Base-by-base conservation (phyloP, 2,888 invertebrate species). In the Metacarcinus magister region DNA sequence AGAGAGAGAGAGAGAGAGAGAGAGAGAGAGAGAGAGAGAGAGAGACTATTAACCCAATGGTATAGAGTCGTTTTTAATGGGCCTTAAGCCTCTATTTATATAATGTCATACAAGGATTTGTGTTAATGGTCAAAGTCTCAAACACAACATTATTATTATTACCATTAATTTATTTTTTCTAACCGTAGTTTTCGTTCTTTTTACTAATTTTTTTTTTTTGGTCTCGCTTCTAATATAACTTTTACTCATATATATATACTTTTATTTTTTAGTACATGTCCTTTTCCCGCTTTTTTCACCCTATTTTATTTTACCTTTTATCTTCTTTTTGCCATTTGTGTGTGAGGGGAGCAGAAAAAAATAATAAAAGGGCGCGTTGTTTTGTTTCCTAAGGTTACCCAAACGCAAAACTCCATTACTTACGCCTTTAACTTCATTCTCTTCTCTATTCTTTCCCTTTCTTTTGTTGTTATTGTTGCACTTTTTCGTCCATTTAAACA, bases 21-120 rank as follows among this genome's bases (percentile, higher is more conserved):
- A 67, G 67, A 67, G 67, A 67, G 67, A 67, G 67, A 67, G 67
- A 75, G 75, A 28, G 75, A 75, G 82, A 82, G 82, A 13, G 82
- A 32, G 28, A 82, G 82, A 82, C 82, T 82, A 82, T 82, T 82
- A 82, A 82, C 82, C 32, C 82, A 82, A 82, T 82, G 82, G 82
- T 13, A 32, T 32, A 4, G 32, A 32, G 82, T 82, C 82, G 82
- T 32, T 32, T 3, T 32, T 82, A 82, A 82, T 82, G 82, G 82
- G 0, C 82, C 82, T 28, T 82, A 82, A 82, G 28, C 28, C 28
- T 82, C 82, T 82, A n/a, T 82, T 28, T 82, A 82, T 82, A 82
- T 82, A 28, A 82, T 82, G 32, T 82, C 82, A 32, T 13, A 32
- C 82, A 82, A 82, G 82, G 28, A 82, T 82, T 32, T 32, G 82